phyloP scores from a whole-genome alignment of 1,140 invertebrate species.

The Rhopalosiphum padi region DNA sequence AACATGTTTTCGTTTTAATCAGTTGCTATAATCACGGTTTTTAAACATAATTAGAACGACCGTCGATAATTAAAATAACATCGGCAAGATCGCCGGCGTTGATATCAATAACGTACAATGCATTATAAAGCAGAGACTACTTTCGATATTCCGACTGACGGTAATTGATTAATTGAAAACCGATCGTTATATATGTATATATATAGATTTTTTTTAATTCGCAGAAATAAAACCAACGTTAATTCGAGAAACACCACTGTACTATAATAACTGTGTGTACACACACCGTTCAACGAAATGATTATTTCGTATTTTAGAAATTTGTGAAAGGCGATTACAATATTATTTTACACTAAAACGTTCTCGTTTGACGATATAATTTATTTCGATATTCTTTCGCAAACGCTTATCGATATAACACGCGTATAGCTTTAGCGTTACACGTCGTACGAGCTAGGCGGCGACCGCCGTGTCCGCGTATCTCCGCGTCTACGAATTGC shows the following conservation, averaged over 20 bases:
- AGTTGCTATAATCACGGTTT: background rate
- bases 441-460: background rate
- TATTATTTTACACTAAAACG: background rate
- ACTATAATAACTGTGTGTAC: background rate
- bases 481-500: background rate
- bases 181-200: background rate
- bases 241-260: background rate
- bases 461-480: background rate
- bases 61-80: background rate
- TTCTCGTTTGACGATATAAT: background rate
- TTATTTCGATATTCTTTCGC: background rate
- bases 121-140: background rate
- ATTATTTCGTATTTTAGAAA: background rate
- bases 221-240: background rate
- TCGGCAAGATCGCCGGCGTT: background rate
- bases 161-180: background rate
- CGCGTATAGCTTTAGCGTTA: no score
- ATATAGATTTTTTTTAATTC: background rate
- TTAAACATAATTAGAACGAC: background rate
- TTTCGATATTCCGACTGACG: background rate
- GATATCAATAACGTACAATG: background rate
- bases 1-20: background rate
- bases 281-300: background rate
- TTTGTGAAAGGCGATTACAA: background rate
- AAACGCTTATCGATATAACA: background rate